Evolutionary conservation across 2,797 vertebrate species (phyloP), one percentile per base, ranked within the genome.

Genomic region (Sebastiscus albofasciatus): DNA sequence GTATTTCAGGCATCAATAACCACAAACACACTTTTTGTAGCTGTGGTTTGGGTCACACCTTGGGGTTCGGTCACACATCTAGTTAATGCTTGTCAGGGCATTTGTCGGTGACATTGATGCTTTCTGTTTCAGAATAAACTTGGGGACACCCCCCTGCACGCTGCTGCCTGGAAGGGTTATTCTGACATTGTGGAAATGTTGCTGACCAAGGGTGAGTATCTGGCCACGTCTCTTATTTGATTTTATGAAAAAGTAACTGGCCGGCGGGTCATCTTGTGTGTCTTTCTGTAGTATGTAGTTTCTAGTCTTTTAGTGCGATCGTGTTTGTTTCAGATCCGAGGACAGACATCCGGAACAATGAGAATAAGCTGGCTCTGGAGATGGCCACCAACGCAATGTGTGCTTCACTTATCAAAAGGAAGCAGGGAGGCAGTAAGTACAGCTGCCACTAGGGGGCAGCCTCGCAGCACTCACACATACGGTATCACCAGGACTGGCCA

Each of bases 141-240:
- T 76, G 99, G 99, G 79, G 98, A 99, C 94, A 98, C 99, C 3
- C 83, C 95, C 87, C 94, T 99, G 89, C 99, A 99, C n/a, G 99
- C 98, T 81, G 99, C 98, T 79, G 96, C 98, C 73, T 99, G 99
- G 99, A 99, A 99, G 73, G 99, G 99, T 82, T 98, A 99, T 85
- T 96, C 97, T 77, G 99, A 99, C 92, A 99, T 99, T 79, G 96
- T 98, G 92, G 97, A 99, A 95, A 96, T 99, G 96, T 95, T 99
- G 86, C 96, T 99, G 83, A 96, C 87, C 74, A 98, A 97, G 94
- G 94, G 98, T 98, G 93, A 93, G 94, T 87, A 26, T 67, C 6
- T 8, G n/a, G 4, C 2, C 34, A 4, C 0, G 0, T n/a, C 2
- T 67, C 1, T 24, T 67, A 11, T 56, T 59, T 62, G 24, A 24